Conservation (phyloP, 2,797 vertebrate genomes). For the Gephyroberyx darwinii region DNA sequence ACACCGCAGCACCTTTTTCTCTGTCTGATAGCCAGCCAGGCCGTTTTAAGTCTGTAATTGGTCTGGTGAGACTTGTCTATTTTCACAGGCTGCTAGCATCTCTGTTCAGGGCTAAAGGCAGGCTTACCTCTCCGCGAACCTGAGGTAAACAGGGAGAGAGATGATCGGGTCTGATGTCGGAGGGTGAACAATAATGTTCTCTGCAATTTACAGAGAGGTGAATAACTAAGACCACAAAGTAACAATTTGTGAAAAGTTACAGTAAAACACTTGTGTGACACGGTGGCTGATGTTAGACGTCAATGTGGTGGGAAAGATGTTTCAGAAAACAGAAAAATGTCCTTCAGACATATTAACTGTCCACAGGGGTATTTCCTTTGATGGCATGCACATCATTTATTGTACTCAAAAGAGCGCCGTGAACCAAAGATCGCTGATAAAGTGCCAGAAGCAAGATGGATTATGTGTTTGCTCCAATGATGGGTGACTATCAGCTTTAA, state of each 20-base stretch:
- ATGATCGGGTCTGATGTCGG: slow-evolving; percentile 21
- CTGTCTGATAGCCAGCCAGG: slow-evolving; percentile 67
- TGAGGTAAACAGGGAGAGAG: slow-evolving; percentile 19
- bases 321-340: too few species aligned
- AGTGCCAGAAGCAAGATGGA: neutral
- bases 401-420: too few species aligned
- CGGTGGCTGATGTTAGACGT: neutral
- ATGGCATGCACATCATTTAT: too few species aligned
- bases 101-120: slow-evolving; percentile 57
- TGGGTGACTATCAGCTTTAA: neutral
- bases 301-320: too few species aligned
- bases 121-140: slow-evolving; percentile 57
- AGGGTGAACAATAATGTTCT: slow-evolving; percentile 24
- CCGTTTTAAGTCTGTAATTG: slow-evolving; percentile 72
- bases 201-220: slow-evolving; percentile 42
- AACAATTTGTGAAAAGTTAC: too few species aligned
- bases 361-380: too few species aligned
- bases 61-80: slow-evolving; percentile 69
- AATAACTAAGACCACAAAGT: slow-evolving; percentile 17
- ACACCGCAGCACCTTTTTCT: slow-evolving; percentile 49
- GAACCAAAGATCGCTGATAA: neutral
- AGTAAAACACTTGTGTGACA: slow-evolving; percentile 3
- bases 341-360: too few species aligned
- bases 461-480: neutral
- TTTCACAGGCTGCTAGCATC: slow-evolving; percentile 61